Evolutionary conservation across 2,888 invertebrate genomes (phyloP), one percentile per base, ranked within the genome.

Genomic region (Tricholauxania praeusta): DNA sequence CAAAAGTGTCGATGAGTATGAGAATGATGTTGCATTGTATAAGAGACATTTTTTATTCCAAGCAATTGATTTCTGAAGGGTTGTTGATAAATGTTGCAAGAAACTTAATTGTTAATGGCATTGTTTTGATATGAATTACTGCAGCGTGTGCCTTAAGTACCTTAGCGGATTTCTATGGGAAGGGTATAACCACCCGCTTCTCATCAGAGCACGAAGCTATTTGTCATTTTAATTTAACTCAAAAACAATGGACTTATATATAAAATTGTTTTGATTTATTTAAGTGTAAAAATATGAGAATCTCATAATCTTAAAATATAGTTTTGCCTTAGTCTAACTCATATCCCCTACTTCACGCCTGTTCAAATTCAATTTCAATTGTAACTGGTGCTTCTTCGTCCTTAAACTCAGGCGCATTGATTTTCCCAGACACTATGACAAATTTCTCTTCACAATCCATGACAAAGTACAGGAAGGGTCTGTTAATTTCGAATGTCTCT

Each of bases 391-490:
- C 77, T 7, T 79, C 78, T 1, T 83, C 85, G 12, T 80, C 80
- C 66, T 82, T 80, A 12, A 82, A 74, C 71, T 84, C 84, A 7
- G 91, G 91, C 72, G 90, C 88, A 22, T 86, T 87, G 57, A 91
- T 85, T 81, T 91, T 91, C 55, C 91, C 91, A 3, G 91, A 90
- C 32, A 90, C 90, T 3, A 92, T 88, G 0, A 91, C 89, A 28
- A 91, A 88, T 73, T 91, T 89, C 76, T 90, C 90, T 64, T 89
- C 83, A 48, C 88, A 88, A 76, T 92, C 91, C 59, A 90, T 82
- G 28, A 92, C 89, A 82, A 90, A 92, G 85, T 91, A 92, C 72
- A 91, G 84, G 85, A 92, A 92, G 0, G 92, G 91, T 69, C 89
- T 90, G 75, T 91, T 90, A 0, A 91, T 89, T 68, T 86, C 88